Conservation (phyloP, 2,888 invertebrate genomes). For the Epinotia bilunana region DNA sequence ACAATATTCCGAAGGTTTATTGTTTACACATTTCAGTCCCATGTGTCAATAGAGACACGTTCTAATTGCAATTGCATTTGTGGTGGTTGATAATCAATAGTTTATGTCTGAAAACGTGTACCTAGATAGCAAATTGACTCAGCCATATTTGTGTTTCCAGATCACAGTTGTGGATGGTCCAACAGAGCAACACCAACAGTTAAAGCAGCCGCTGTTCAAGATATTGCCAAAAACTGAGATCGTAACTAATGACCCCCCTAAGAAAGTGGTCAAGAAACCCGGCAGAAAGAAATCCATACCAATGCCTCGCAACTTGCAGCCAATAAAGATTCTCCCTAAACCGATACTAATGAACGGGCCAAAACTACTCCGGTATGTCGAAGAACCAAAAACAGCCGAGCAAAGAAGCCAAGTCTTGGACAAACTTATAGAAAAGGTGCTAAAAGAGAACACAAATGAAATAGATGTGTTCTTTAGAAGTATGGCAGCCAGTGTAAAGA, state of each 20-base stretch:
- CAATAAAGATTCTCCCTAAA: constrained; percentile 79
- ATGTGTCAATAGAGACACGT: not conserved
- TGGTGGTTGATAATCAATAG: not conserved
- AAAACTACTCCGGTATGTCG: constrained; percentile 70
- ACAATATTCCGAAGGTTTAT: too few relatives aligned
- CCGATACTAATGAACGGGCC: constrained; percentile 71
- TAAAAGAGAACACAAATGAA: constrained; percentile 79
- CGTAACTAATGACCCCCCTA: constrained; percentile 58
- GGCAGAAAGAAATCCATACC: constrained; percentile 71
- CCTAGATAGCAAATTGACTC: not conserved
- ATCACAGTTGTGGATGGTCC: constrained; percentile 73
- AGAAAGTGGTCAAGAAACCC: constrained; percentile 65
- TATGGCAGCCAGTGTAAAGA: constrained; percentile 81
- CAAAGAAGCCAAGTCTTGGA: constrained; percentile 73
- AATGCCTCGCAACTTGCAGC: constrained; percentile 65
- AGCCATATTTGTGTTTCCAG: constrained; percentile 60
- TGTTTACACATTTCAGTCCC: not conserved
- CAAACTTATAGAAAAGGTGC: constrained; percentile 75
- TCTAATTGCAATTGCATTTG: not conserved
- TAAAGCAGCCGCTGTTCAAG: constrained; percentile 51
- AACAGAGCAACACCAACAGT: constrained; percentile 52
- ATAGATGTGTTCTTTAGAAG: constrained; percentile 80
- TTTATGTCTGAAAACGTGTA: not conserved
- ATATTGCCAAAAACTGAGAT: constrained; percentile 58
- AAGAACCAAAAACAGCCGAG: constrained; percentile 67